Evolutionary conservation across 2,113 vertebrate genomes (phyloP).

Genomic region (western clawed frog (Xenopus tropicalis)): UCB_Xtro_10.0 CM004443.2:210705501-210706000

Average conservation of each 20-base stretch:
- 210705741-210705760: conserved; percentile 24
- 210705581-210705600: not conserved
- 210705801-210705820: conserved; percentile 33
- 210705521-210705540: too few relatives aligned
- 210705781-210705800: conserved; percentile 7
- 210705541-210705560: too few relatives aligned
- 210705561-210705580: too few relatives aligned
- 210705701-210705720: conserved; percentile 25
- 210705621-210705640: conserved; percentile 18
- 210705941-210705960: too few relatives aligned
- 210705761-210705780: conserved; percentile 32
- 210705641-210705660: conserved; percentile 17
- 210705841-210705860: not conserved
- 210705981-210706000: too few relatives aligned
- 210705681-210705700: conserved; percentile 21
- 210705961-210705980: too few relatives aligned
- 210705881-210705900: not conserved
- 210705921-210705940: not conserved
- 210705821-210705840: not conserved
- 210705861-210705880: not conserved
- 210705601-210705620: not conserved
- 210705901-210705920: not conserved
- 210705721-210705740: conserved; percentile 26
- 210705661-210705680: conserved; percentile 29
- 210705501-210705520: too few relatives aligned